These are phyloP conservation scores for Baryphthengus martii DNA, from an alignment of 2,113 vertebrate genomes.

Conservation along the genomic window DNA sequence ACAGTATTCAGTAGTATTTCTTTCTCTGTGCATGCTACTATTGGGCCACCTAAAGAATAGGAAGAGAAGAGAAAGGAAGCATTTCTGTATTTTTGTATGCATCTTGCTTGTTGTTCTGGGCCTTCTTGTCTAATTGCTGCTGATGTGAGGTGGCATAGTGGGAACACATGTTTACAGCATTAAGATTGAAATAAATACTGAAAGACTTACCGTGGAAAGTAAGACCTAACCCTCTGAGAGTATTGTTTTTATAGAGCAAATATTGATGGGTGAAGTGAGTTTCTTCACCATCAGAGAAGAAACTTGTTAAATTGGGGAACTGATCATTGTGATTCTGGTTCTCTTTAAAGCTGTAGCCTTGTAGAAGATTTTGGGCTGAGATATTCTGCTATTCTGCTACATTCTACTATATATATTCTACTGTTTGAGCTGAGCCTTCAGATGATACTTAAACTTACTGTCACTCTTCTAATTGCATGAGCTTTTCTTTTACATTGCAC, in stretches of 20 bases:
- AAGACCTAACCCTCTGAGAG: not conserved
- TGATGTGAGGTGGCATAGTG: not conserved
- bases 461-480: constrained; percentile 14
- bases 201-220: not conserved
- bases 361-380: not conserved
- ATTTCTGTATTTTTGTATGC: not conserved
- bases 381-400: not conserved
- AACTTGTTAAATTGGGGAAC: not conserved
- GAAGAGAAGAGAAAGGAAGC: not conserved
- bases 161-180: not conserved
- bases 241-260: not conserved
- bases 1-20: not conserved
- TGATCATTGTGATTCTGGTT: not conserved
- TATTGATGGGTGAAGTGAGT: not conserved
- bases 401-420: not conserved
- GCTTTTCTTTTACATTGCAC: constrained; percentile 10
- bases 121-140: not conserved
- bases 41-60: not conserved
- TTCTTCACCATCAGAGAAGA: not conserved
- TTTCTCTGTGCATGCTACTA: not conserved
- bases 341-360: not conserved
- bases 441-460: constrained; percentile 7
- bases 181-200: not conserved
- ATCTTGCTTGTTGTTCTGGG: not conserved
- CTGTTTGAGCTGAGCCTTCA: not conserved